Base-by-base conservation (phyloP, 2,888 invertebrate genomes). In the Serrognathus titanus region DNA sequence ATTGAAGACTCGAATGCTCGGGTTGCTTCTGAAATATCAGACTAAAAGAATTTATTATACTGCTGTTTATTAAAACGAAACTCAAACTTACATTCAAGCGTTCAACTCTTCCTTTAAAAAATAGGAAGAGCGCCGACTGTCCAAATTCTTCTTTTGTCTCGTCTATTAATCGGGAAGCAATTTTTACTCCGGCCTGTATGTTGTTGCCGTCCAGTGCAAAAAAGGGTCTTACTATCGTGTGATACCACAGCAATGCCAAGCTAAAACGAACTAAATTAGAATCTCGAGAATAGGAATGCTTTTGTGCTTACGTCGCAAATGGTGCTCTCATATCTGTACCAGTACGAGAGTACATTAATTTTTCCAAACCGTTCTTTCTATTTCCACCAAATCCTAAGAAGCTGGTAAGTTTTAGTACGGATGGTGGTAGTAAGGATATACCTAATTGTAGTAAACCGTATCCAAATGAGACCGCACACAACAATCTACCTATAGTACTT, bases 401-500 rank as follows among this genome's bases (percentile, higher is more conserved):
- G 67, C 83, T 84, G 3, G 85, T 84, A 31, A 84, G 67, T 63
- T 78, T 80, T n/a, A 83, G 69, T 47, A 87, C 68, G 20, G 85
- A 83, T 1, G 86, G 84, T 4, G 88, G 87, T 47, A 88, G 75
- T 53, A 88, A 75, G 6, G 88, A 88, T 51, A 87, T 80, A 60
- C 85, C 84, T 53, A 88, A 73, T 67, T 87, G 86, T 68, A 88
- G 85, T 38, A 86, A 76, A 10, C 88, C 88, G 65, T 85, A 87
- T 3, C 88, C 88, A 70, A 88, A 88, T 66, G 85, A 85, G 5
- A 87, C 85, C 0, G 86, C 85, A 5, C 85, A 82, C 81, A 87
- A 83, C 40, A 88, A 72, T n/a, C 86, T 77, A 16, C 78, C 75
- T 11, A 86, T 79, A 53, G 81, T 81, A 37, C 80, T 78, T 24